phyloP scores from a whole-genome alignment of 1,140 invertebrate genomes.

The Globodera ellingtonae region DNA sequence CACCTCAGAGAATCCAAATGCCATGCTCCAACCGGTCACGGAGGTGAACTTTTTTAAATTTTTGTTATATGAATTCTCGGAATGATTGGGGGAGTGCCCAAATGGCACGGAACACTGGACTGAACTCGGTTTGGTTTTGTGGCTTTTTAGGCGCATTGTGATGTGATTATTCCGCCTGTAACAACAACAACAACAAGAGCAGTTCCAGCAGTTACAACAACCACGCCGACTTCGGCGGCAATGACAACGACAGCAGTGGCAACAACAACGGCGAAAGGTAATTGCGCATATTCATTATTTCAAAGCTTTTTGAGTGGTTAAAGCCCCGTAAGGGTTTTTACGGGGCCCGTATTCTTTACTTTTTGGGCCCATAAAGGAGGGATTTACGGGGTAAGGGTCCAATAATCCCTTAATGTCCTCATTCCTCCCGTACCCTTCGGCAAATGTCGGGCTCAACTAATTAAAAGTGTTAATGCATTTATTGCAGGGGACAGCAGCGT shows the following conservation, averaged over 20 bases:
- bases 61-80: no score
- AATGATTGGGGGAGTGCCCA: no score
- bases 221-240: neutral
- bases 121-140: no score
- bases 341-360: no score
- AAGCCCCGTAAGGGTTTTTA: no score
- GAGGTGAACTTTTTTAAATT: neutral
- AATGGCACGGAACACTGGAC: no score
- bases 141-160: constrained; percentile 11
- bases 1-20: constrained; percentile 7
- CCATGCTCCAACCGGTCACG: constrained; percentile 17
- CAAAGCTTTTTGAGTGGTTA: no score
- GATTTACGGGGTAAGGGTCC: no score
- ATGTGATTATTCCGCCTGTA: neutral
- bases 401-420: no score
- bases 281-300: neutral
- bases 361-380: no score
- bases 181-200: constrained; percentile 8
- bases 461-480: neutral
- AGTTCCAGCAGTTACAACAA: neutral
- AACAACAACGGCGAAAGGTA: neutral
- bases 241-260: neutral
- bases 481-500: constrained; percentile 8
- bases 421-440: no score
- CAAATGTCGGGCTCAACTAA: no score